Base-by-base conservation (phyloP, 1,140 invertebrate species). In the Protaetia brevitarsis region DNA sequence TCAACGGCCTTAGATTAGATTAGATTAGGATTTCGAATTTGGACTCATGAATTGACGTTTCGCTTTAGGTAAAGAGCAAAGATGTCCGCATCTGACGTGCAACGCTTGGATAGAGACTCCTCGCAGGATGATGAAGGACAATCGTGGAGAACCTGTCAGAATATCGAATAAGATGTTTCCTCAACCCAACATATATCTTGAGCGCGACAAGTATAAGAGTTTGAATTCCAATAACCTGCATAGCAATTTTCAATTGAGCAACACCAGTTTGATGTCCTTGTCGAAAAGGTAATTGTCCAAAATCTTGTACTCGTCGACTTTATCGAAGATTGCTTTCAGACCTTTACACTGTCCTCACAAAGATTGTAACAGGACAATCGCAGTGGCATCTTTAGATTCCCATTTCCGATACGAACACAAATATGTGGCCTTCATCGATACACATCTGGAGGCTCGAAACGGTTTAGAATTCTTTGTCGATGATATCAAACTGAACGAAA, bases 381-480 rank as follows among this genome's bases (percentile, higher is more conserved):
- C 72, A 2, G 67, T 75, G 11, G 71, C 70, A 27, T 70, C 69
- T 1, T 23, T 75, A 10, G 68, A 71, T 19, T 65, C 68, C 2
- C 75, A 75, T 59, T 75, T 75, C 60, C 68, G 71, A 64, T 71
- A 71, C 56, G 75, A 76, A 68, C 75, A 76, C 65, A 74, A 73
- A 56, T 67, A 72, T 64, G 71, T 75, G 0, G 69, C 72, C 1
- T 66, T 68, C 26, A 67, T 75, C 13, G n/a, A 56, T 2, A 72
- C 79, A 76, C 78, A 80, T 77, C 78, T 78, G 73, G 78, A 79
- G 73, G 78, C 77, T 64, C 77, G 75, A 73, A 77, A 78, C 73
- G 76, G 79, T 70, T 73, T 74, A 65, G 73, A 73, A 66, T 77
- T 74, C 65, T 68, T 70, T 74, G 75, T 73, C 66, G 66, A 69